Percentiles rank a stretch among this genome's conserved stretches.
phyloP scores from a whole-genome alignment of 2,888 invertebrate species.

The Odontocolon sp. region DNA sequence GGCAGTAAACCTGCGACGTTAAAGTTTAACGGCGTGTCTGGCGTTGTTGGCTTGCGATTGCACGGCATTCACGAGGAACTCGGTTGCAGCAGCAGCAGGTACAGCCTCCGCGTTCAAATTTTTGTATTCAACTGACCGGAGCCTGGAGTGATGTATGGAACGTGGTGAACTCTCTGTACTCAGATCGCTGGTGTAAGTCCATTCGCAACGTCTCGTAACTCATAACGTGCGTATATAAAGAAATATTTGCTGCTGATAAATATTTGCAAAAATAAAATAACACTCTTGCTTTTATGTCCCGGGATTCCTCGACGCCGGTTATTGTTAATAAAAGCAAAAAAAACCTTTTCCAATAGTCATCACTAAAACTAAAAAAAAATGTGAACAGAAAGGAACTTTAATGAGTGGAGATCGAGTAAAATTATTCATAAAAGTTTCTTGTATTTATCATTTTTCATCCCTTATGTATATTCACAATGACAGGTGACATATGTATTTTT shows the following conservation, averaged over 20 bases:
- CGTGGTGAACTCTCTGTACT: slow-evolving; percentile 37
- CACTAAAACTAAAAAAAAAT: background rate
- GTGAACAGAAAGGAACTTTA: slow-evolving; percentile 22
- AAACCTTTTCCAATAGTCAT: slow-evolving; percentile 6
- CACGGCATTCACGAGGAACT: slow-evolving; percentile 1
- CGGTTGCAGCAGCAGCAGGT: slow-evolving; percentile 6
- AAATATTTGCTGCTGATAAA: background rate
- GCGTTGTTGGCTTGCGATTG: slow-evolving; percentile 26
- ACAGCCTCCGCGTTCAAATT: background rate
- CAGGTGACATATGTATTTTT: slow-evolving; percentile 78
- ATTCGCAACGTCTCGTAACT: slow-evolving; percentile 42
- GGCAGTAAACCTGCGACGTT: slow-evolving; percentile 58
- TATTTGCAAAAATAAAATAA: no score
- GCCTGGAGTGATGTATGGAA: slow-evolving; percentile 37
- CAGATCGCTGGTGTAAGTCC: slow-evolving; percentile 23
- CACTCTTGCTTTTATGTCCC: no score
- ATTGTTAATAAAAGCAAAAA: no score
- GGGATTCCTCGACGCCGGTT: no score
- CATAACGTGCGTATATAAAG: background rate
- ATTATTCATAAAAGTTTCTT: slow-evolving; percentile 80
- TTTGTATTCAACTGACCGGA: slow-evolving; percentile 29
- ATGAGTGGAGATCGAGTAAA: slow-evolving; percentile 45
- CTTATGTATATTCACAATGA: slow-evolving; percentile 80
- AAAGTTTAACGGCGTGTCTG: slow-evolving; percentile 59
- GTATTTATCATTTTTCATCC: slow-evolving; percentile 78